These are phyloP conservation scores for Apocrypta bakeri DNA, from an alignment of 1,140 invertebrate genomes.

Conservation along the genomic window DNA sequence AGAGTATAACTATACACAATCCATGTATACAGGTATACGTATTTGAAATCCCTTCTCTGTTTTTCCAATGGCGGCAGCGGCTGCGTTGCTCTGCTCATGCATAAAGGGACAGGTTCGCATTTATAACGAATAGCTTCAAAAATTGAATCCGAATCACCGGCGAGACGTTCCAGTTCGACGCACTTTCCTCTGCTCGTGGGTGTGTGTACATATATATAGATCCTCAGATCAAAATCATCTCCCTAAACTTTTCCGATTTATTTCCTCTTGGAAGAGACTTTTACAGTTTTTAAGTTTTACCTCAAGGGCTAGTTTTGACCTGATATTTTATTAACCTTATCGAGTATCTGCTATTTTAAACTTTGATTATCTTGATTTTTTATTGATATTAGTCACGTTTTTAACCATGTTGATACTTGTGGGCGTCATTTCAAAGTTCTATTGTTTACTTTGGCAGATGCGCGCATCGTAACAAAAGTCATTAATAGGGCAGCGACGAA, in stretches of 20 bases:
- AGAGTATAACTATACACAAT: neutral
- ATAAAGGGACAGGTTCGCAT: constrained; percentile 24
- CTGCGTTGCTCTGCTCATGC: neutral
- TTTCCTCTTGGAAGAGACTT: neutral
- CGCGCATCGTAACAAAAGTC: too few species aligned
- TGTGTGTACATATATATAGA: neutral
- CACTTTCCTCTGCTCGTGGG: neutral
- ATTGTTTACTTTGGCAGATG: too few species aligned
- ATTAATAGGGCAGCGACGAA: too few species aligned
- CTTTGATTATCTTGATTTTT: neutral
- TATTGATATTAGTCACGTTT: too few species aligned
- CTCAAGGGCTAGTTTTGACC: neutral
- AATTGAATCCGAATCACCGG: constrained; percentile 49
- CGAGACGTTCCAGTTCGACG: constrained; percentile 27
- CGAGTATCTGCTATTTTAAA: neutral
- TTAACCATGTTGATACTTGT: too few species aligned
- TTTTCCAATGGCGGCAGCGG: neutral
- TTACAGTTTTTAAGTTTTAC: neutral
- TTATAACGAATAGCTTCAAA: constrained; percentile 31
- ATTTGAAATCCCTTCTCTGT: neutral
- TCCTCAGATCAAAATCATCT: neutral
- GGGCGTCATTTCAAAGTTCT: too few species aligned
- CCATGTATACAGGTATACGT: neutral
- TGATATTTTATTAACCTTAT: neutral
- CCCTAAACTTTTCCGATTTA: constrained; percentile 3